These are phyloP conservation scores for Betta splendens DNA, from an alignment of 2,797 vertebrate species.

Conservation along the genomic window DNA sequence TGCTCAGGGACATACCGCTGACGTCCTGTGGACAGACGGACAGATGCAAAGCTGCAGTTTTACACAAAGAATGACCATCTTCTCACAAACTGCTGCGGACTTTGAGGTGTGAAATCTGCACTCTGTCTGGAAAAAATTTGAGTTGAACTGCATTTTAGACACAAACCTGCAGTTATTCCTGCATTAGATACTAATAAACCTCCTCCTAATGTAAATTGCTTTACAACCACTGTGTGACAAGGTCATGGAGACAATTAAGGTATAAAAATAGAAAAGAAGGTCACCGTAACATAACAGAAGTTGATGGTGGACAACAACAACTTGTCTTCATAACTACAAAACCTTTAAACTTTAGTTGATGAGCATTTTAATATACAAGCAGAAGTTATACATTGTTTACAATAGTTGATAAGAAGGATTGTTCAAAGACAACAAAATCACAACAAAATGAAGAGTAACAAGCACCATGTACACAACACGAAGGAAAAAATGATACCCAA, in stretches of 20 bases:
- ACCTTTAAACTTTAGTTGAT: conserved; percentile 46
- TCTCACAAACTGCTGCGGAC: background rate
- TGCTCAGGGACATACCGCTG: conserved; percentile 94
- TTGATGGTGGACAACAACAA: background rate
- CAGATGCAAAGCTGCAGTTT: background rate
- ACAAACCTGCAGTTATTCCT: too few species aligned
- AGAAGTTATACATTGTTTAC: conserved; percentile 56
- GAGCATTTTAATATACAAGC: conserved; percentile 75
- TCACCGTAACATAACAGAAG: too few species aligned
- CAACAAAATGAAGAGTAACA: conserved; percentile 48
- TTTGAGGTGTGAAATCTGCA: too few species aligned
- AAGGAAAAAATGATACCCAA: conserved; percentile 40
- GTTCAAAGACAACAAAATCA: conserved; percentile 56
- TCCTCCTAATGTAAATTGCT: too few species aligned
- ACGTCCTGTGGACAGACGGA: conserved; percentile 84
- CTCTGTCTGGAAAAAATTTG: too few species aligned
- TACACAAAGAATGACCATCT: background rate
- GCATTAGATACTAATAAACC: too few species aligned
- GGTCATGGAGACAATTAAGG: too few species aligned
- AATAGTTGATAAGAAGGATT: conserved; percentile 51
- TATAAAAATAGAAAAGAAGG: too few species aligned
- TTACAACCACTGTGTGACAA: too few species aligned
- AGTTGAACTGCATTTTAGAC: too few species aligned
- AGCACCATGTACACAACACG: conserved; percentile 40
- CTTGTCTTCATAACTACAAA: conserved; percentile 1